Evolutionary conservation across 1,140 invertebrate species (phyloP), one percentile per base, ranked within the genome.

Genomic region (Tigriopus japonicus): DNA sequence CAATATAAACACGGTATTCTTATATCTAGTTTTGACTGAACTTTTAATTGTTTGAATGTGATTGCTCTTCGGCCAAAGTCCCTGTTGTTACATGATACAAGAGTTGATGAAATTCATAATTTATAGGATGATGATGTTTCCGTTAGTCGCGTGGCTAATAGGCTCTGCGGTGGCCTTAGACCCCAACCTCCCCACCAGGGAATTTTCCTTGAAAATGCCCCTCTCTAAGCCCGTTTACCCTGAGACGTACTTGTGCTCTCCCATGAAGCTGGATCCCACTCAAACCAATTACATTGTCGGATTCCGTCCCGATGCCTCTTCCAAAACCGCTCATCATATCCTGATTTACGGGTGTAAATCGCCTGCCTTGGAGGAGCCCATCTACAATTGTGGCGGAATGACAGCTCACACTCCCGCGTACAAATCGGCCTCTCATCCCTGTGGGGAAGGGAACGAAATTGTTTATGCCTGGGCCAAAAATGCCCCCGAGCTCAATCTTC

Each of bases 401-500:
- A 24, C 17, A 6, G 24, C 17, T 6, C 15, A 21, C 14, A 24
- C 28, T 40, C 35, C 28, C 15, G n/a, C 3, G 28, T 41, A 15
- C 35, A 41, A 15, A 17, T 42, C n/a, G n/a, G 1, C 55, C 23
- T 23, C n/a, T n/a, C 28, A 52, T 14, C 52, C 64, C 56, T 60
- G 42, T 64, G 21, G 67, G 66, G 49, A 65, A 10, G 72, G 69
- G 0, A 71, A 69, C 6, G 68, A 91, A 80, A 86, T 97, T 62
- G 76, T 98, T 19, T 98, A 96, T 73, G 93, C 93, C 0, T 98
- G 94, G 94, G 94, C 92, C 3, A 78, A 87, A 68, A 88, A 97
- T 73, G 94, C 95, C 0, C 89, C 91, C 5, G 77, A 77, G 41
- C 74, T 97, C 3, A 71, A 80, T 43, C 70, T 98, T 52, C 95